Conservation (phyloP, 2,888 invertebrate genomes). For the Acanthopleura granulata region DNA sequence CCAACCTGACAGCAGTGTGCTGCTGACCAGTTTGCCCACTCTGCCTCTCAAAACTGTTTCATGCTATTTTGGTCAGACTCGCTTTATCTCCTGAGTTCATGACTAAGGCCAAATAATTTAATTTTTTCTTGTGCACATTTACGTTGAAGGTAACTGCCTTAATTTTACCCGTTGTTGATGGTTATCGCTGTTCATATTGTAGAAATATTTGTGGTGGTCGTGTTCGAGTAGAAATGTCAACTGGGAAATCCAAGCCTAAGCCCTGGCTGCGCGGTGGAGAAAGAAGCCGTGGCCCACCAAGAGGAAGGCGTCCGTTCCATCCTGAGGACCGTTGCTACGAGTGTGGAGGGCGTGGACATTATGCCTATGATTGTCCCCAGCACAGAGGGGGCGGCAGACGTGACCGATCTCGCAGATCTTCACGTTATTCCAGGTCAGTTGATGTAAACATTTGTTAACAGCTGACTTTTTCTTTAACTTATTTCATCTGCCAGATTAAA, state of each 20-base stretch:
- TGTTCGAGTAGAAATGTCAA: slow-evolving; percentile 92
- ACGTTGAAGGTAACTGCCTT: too few relatives aligned
- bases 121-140: too few relatives aligned
- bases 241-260: slow-evolving; percentile 77
- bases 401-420: background rate
- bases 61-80: too few relatives aligned
- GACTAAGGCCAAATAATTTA: too few relatives aligned
- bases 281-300: slow-evolving; percentile 31
- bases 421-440: background rate
- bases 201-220: slow-evolving; percentile 83
- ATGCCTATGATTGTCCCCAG: slow-evolving; percentile 85
- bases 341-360: slow-evolving; percentile 93
- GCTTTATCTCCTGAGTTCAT: too few relatives aligned
- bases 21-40: too few relatives aligned
- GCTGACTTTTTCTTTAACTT: background rate
- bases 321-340: slow-evolving; percentile 95
- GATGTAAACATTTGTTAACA: background rate
- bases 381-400: slow-evolving; percentile 30
- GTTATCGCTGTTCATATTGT: slow-evolving; percentile 23
- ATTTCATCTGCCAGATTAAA: background rate
- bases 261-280: slow-evolving; percentile 60
- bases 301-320: slow-evolving; percentile 77
- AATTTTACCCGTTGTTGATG: too few relatives aligned
- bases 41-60: too few relatives aligned
- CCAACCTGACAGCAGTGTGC: too few relatives aligned